These are phyloP conservation scores for Meloidogyne exigua DNA, from an alignment of 1,140 invertebrate species.

Conservation along the genomic window DNA sequence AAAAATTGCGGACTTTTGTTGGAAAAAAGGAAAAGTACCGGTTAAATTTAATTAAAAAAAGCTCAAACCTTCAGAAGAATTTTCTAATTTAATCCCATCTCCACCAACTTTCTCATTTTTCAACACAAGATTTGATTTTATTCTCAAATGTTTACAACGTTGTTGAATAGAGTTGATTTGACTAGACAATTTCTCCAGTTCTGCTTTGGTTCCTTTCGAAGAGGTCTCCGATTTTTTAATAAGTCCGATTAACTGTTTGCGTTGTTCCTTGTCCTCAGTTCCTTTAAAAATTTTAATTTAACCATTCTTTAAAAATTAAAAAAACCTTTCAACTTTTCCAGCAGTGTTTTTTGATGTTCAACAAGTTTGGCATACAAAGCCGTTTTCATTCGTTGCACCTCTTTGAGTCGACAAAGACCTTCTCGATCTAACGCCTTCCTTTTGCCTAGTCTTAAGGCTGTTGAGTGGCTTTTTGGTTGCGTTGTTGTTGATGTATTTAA, in stretches of 20 bases:
- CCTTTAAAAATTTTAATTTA: not conserved
- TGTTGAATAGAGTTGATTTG: conserved; percentile 11
- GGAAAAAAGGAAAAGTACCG: not conserved
- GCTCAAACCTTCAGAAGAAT: not conserved
- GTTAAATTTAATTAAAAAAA: not conserved
- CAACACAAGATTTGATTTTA: not conserved
- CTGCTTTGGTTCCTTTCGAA: conserved; percentile 18
- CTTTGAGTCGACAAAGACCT: conserved; percentile 23
- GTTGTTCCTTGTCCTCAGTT: conserved; percentile 30
- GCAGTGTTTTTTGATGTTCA: conserved; percentile 30
- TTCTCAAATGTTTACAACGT: not conserved
- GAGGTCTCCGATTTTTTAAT: conserved; percentile 27
- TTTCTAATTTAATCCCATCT: conserved; percentile 6
- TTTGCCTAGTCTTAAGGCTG: not conserved
- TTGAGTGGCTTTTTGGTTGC: not conserved
- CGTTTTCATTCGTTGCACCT: conserved; percentile 30
- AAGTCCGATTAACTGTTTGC: conserved; percentile 30
- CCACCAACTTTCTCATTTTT: conserved; percentile 13
- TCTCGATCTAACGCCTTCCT: not conserved
- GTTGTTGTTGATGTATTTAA: not conserved
- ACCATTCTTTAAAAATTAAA: not conserved
- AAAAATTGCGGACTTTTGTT: not conserved
- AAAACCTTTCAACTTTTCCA: conserved; percentile 25
- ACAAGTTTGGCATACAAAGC: conserved; percentile 32
- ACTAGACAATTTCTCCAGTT: conserved; percentile 23